Percentiles rank a stretch among this genome's conserved stretches.
These are phyloP conservation scores for Myocastor coypus DNA, from an alignment of 2,113 vertebrate genomes.

Conservation along the genomic window DNA sequence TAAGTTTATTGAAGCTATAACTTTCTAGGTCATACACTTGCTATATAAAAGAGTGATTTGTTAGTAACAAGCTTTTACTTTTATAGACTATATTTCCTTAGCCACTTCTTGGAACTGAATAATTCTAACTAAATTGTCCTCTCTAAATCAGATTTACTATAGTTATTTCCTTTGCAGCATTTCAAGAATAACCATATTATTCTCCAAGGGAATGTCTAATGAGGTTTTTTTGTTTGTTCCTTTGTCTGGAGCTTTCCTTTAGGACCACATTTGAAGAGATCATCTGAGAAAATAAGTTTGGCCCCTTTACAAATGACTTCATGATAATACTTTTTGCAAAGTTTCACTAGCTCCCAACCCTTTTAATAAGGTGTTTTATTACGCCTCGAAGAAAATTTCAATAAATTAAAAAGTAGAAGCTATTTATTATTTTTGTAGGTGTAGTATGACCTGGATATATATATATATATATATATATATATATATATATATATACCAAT, in stretches of 20 bases:
- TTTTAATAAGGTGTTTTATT: neutral
- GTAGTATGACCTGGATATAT: neutral
- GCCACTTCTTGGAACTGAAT: slow-evolving; percentile 74
- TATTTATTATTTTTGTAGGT: neutral
- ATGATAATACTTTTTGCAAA: neutral
- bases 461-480: too few relatives aligned
- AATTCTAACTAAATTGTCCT: slow-evolving; percentile 79
- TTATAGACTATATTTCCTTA: slow-evolving; percentile 75
- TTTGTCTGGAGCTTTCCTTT: slow-evolving; percentile 64
- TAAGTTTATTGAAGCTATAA: slow-evolving; percentile 46
- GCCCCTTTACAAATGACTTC: slow-evolving; percentile 11
- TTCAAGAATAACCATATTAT: slow-evolving; percentile 76
- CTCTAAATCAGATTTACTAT: slow-evolving; percentile 78
- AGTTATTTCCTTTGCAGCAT: slow-evolving; percentile 74
- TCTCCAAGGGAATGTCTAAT: slow-evolving; percentile 71
- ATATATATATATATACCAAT: too few relatives aligned
- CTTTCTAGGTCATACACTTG: slow-evolving; percentile 69
- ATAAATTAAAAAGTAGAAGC: neutral
- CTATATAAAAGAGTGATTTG: slow-evolving; percentile 72
- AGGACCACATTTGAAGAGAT: neutral
- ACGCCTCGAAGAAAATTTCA: slow-evolving; percentile 9
- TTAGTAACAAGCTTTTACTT: slow-evolving; percentile 74
- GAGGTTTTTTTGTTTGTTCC: slow-evolving; percentile 59
- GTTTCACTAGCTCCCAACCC: neutral
- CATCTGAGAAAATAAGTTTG: slow-evolving; percentile 56